phyloP scores from a whole-genome alignment of 2,113 vertebrate genomes.

The Eubucco bourcierii region DNA sequence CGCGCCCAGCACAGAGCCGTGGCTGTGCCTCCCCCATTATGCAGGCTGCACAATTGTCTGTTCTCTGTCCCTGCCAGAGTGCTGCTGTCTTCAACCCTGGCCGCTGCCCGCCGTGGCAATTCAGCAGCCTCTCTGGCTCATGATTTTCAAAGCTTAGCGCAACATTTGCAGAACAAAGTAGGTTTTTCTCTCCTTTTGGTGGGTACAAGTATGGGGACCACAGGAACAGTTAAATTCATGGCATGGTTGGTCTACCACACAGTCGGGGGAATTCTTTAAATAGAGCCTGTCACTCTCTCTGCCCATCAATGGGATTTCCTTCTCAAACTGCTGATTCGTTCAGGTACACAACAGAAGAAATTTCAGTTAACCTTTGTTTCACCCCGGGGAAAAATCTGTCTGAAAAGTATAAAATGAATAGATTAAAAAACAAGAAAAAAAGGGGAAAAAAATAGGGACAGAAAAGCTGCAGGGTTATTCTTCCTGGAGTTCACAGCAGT shows the following conservation, averaged over 20 bases:
- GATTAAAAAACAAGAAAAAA: slow-evolving; percentile 65
- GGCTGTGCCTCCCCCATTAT: not conserved
- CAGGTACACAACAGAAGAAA: slow-evolving; percentile 86
- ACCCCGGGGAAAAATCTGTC: slow-evolving; percentile 84
- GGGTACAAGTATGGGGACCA: slow-evolving; percentile 82
- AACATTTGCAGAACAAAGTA: slow-evolving; percentile 82
- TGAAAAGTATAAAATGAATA: slow-evolving; percentile 84
- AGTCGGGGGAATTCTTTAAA: slow-evolving; percentile 86
- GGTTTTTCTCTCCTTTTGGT: slow-evolving; percentile 77
- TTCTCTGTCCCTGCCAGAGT: slow-evolving; percentile 56
- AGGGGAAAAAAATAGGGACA: slow-evolving; percentile 1
- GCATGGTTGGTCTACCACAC: slow-evolving; percentile 86
- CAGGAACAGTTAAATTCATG: slow-evolving; percentile 87
- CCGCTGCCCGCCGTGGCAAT: slow-evolving; percentile 71
- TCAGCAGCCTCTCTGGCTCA: slow-evolving; percentile 73
- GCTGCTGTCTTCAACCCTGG: slow-evolving; percentile 54
- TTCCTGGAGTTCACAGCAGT: slow-evolving; percentile 74
- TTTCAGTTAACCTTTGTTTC: slow-evolving; percentile 90
- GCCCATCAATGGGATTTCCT: slow-evolving; percentile 86
- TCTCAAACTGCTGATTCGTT: slow-evolving; percentile 88
- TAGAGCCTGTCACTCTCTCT: slow-evolving; percentile 85
- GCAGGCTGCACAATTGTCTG: slow-evolving; percentile 63
- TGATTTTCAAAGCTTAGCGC: slow-evolving; percentile 80
- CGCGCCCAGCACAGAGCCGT: no score
- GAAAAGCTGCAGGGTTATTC: slow-evolving; percentile 75